Evolutionary conservation across 1,140 invertebrate species (phyloP).

Genomic region (Cydia fagiglandana): DNA sequence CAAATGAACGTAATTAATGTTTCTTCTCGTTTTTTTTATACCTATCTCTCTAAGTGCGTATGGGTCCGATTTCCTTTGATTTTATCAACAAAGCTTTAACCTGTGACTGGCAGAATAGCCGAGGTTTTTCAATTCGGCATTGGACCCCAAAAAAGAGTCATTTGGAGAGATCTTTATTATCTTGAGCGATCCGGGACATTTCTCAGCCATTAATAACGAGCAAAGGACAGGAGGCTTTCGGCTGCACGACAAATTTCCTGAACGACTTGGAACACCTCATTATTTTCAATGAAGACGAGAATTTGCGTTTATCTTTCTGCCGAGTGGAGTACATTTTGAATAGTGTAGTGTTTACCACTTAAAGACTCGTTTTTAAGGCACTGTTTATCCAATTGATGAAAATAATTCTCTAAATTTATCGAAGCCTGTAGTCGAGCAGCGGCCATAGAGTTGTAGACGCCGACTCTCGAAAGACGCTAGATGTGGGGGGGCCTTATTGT

Average conservation of each 20-base stretch:
- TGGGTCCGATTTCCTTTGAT: neutral
- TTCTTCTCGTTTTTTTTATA: neutral
- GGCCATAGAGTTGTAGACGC: too few species aligned
- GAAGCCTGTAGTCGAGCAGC: too few species aligned
- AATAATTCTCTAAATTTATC: neutral
- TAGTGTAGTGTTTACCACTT: constrained; percentile 9
- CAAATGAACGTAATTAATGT: neutral
- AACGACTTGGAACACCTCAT: constrained; percentile 39
- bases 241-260: constrained; percentile 46
- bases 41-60: neutral
- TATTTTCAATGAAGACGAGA: constrained; percentile 42
- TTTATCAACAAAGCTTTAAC: constrained; percentile 10
- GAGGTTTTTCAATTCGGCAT: constrained; percentile 44
- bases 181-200: constrained; percentile 44
- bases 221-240: constrained; percentile 46
- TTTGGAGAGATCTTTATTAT: constrained; percentile 59
- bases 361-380: neutral
- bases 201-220: constrained; percentile 50
- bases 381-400: neutral
- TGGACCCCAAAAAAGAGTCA: constrained; percentile 46
- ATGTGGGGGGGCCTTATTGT: too few species aligned
- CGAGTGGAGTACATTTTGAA: constrained; percentile 4
- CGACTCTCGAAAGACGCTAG: too few species aligned
- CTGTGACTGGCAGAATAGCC: constrained; percentile 25
- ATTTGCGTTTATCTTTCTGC: constrained; percentile 40